Evolutionary conservation across 2,888 invertebrate species (phyloP), one percentile per base, ranked within the genome.

Genomic region (Spodoptera littoralis): DNA sequence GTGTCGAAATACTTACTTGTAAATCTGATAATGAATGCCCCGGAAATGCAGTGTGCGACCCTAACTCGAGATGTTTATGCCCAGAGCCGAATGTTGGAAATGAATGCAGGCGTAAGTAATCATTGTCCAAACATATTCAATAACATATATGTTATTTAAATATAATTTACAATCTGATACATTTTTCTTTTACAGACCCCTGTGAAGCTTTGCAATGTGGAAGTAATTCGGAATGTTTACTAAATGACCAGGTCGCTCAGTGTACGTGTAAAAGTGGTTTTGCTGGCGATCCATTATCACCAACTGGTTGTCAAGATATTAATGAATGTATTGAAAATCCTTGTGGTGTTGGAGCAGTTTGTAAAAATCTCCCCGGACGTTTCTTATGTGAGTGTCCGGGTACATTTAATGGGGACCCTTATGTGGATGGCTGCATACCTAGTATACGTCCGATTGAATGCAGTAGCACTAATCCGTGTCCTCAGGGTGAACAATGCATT

Each of bases 51-150:
- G 94, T 98, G 75, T 98, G 98, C 84, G 97, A 98, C 84, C 86
- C 94, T 8, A 96, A 96, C 72, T 96, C 96, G 65, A 96, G 97
- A 81, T 98, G 98, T 86, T 89, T 98, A 44, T 98, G 98, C 82
- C 98, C 98, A 3, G 98, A 98, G 83, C 98, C 98, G 0, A 98
- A 98, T 86, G 95, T 98, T 78, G 98, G 98, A 79, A 98, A 98
- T 81, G 98, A 98, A 84, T 98, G 98, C 83, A 96, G 98, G 90
- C 98, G 98, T 98, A 95, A 96, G 97, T 95, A 78, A 62, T 43
- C 3, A 54, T 22, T 24, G 48, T 18, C 3, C 5, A 4, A 22
- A 42, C 24, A 13, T 43, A 18, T 9, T 13, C 13, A 45, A n/a
- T 13, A 13, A 6, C 0, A 9, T 8, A 11, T 46, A 36, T 36